Evolutionary conservation across 2,797 vertebrate genomes (phyloP), one percentile per base, ranked within the genome.

Genomic region (Hippocampus kuda): DNA sequence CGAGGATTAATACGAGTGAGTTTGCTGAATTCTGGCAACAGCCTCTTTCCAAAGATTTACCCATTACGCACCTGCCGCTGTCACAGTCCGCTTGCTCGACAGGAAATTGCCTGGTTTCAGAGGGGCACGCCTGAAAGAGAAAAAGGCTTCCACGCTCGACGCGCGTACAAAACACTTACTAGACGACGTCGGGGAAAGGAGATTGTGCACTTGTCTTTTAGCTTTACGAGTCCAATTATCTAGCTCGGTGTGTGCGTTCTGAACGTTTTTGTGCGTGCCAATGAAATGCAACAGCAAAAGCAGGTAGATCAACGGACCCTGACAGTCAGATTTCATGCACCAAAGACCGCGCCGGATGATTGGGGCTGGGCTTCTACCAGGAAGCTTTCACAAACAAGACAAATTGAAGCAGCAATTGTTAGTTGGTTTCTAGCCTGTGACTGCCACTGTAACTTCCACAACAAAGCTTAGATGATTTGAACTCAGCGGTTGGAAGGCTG

Each of bases 1-100:
- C 6, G 15, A 70, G 88, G 89, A 92, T 91, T 91, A 90, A 88
- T 87, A 88, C 89, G 89, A 89, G 88, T 86, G 85, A 86, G 84
- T 90, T 90, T 84, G 77, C 85, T 64, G 83, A 76, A 86, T 90
- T 87, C 84, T 77, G 80, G 83, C 86, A 87, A 89, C 87, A 87
- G 85, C 83, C 82, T 83, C 79, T 87, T 88, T 80, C 84, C 80
- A 81, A 85, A 86, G 82, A 80, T 81, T 79, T 83, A 80, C 79
- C 86, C 87, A 89, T 85, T 88, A 88, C 78, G 82, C 84, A 88
- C 83, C 83, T 89, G 84, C 84, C 81, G 83, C 83, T 75, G 86
- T 89, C 86, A 88, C 87, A 84, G 77, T 79, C 68, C 16, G 70
- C 69, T 77, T 81, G 77, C 77, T 85, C 81, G 74, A 63, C 80